Conservation (phyloP, 2,888 invertebrate genomes). For the Apodemia hepburni region DNA sequence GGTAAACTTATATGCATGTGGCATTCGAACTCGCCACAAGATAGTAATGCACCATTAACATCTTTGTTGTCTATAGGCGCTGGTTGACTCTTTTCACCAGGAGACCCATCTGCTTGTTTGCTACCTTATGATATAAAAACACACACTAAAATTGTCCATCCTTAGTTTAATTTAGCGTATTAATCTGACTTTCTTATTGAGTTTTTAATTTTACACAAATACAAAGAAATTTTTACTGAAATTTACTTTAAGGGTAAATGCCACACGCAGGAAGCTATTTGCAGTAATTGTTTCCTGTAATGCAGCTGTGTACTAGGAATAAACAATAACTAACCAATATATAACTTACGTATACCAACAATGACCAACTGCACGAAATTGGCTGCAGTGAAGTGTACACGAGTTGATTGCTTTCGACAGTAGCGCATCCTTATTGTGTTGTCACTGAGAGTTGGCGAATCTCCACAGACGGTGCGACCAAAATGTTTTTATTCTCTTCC, state of each 20-base stretch:
- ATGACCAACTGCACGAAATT: conserved; percentile 44
- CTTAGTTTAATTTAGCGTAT: no score
- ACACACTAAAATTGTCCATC: no score
- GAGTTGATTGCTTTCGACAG: conserved; percentile 63
- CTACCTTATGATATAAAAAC: no score
- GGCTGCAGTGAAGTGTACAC: conserved; percentile 55
- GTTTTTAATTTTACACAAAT: background rate
- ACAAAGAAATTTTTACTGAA: background rate
- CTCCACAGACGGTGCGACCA: conserved; percentile 45
- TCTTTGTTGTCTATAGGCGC: no score
- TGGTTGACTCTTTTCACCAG: no score
- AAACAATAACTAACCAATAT: conserved; percentile 19
- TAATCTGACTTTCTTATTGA: no score
- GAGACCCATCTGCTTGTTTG: no score
- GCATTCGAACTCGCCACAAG: no score
- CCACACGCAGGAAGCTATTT: background rate
- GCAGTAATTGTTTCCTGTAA: background rate
- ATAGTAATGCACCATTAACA: no score
- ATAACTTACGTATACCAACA: conserved; percentile 30
- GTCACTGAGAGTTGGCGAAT: conserved; percentile 60
- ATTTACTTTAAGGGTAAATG: background rate
- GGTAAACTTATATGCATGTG: no score
- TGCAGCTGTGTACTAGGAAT: conserved; percentile 13
- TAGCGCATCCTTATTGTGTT: conserved; percentile 69
- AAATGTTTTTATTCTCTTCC: conserved; percentile 50